phyloP scores from a whole-genome alignment of 2,888 invertebrate species.

The Idaea straminata region DNA sequence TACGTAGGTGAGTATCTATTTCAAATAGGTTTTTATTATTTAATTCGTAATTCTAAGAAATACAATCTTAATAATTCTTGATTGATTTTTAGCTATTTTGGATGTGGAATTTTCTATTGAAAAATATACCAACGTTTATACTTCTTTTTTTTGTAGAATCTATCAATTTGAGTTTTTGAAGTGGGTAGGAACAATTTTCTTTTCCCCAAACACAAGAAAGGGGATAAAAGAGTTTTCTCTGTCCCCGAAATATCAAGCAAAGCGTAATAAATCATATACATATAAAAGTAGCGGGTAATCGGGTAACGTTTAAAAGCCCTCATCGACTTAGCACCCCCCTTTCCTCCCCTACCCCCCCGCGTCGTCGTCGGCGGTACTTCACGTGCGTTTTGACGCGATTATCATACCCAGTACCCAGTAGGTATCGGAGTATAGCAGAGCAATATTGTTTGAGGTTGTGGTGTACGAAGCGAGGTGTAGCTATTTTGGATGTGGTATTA shows the following conservation, averaged over 20 bases:
- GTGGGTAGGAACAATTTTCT: too few species aligned
- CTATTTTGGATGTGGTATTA: conserved; percentile 37
- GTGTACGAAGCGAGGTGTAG: conserved; percentile 8
- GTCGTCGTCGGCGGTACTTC: conserved; percentile 56
- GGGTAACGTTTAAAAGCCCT: conserved; percentile 73
- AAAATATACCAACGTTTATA: too few species aligned
- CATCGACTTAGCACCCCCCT: conserved; percentile 62
- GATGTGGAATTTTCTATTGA: too few species aligned
- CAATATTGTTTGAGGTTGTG: conserved; percentile 68
- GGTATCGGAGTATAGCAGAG: conserved; percentile 60
- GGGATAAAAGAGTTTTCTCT: not conserved
- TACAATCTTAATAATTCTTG: too few species aligned
- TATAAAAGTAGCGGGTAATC: conserved; percentile 54
- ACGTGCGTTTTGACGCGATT: conserved; percentile 81
- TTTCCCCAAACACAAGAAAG: too few species aligned
- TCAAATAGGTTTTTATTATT: too few species aligned
- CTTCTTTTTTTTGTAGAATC: too few species aligned
- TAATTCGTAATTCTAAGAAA: too few species aligned
- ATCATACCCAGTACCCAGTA: conserved; percentile 76
- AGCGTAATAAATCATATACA: conserved; percentile 61
- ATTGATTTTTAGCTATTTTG: too few species aligned
- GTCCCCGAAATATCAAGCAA: conserved; percentile 31
- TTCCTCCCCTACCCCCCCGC: conserved; percentile 16
- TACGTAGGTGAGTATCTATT: too few species aligned
- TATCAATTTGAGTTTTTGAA: too few species aligned